Evolutionary conservation across 2,113 vertebrate genomes (phyloP), one percentile per base, ranked within the genome.

Genomic region (Nipponia nippon): DNA sequence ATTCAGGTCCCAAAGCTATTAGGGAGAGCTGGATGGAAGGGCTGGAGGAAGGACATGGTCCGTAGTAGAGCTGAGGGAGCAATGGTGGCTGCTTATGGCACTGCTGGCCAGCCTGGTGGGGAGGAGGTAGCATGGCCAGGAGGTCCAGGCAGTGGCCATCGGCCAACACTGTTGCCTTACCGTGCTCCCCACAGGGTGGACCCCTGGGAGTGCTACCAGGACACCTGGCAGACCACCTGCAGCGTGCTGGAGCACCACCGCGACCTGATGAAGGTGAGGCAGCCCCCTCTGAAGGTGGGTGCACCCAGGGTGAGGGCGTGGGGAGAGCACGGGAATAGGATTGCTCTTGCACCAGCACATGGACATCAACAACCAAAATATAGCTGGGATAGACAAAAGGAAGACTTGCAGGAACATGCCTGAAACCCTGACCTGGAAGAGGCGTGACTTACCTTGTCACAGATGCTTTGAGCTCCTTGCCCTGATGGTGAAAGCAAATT

Each of bases 201-300:
- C 96, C 99, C 99, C 0, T 99, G 99, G 99, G 99, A 99, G 93
- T 99, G 99, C 97, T 99, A 99, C 94, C 99, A 99, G 98, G 99
- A 99, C 97, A 99, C 99, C 72, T 99, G 99, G 99, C 99, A 99
- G 98, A 99, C 99, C 8, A 99, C 99, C 66, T 99, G 99, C 98
- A 99, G 99, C 0, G 99, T 99, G 78, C 95, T 99, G 97, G 99
- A 99, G 90, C 99, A 99, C 93, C 99, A 99, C 93, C 98, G 99
- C 0, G 99, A 99, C 97, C 98, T 99, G 73, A 99, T 99, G 99
- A 99, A 99, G 99, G 99, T 99, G 89, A 98, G 98, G 50, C 5
- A 59, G 32, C 42, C 40, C 66, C 49, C 1, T 42, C 40, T 42
- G 40, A 42, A 42, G 40, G 40, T 3, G 34, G 17, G 38, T 25